Evolutionary conservation across 2,113 vertebrate genomes (phyloP).

Genomic region (Numenius arquata): DNA sequence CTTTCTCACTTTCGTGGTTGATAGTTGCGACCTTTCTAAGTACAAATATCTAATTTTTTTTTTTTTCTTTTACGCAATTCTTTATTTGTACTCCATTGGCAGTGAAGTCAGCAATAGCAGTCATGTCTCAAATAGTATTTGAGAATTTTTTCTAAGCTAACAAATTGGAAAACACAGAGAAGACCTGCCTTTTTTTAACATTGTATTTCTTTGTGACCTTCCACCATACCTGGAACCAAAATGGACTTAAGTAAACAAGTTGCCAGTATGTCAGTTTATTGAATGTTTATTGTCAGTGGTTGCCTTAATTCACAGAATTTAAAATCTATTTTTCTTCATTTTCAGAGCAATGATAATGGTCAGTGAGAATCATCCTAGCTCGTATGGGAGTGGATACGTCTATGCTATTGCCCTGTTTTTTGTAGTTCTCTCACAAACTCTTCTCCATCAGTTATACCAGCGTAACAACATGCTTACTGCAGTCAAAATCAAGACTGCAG

Average conservation of each 20-base stretch:
- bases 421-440: conserved; percentile 41
- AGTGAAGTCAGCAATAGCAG: background rate
- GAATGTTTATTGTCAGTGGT: background rate
- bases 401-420: conserved; percentile 47
- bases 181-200: background rate
- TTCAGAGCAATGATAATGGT: conserved; percentile 56
- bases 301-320: background rate
- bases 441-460: conserved; percentile 62
- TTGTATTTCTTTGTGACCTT: background rate
- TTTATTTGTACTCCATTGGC: background rate
- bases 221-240: background rate
- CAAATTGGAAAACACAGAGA: background rate
- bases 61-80: background rate
- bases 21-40: background rate
- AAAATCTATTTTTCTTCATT: background rate
- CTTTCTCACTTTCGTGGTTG: background rate
- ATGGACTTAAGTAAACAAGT: background rate
- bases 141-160: background rate
- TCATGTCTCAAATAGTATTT: background rate
- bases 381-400: conserved; percentile 24
- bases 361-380: conserved; percentile 37
- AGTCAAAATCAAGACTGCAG: conserved; percentile 63
- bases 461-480: conserved; percentile 56
- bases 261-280: background rate
- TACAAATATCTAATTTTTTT: background rate